Evolutionary conservation across 2,888 invertebrate genomes (phyloP), one percentile per base, ranked within the genome.

Genomic region (Notocelia uddmanniana): DNA sequence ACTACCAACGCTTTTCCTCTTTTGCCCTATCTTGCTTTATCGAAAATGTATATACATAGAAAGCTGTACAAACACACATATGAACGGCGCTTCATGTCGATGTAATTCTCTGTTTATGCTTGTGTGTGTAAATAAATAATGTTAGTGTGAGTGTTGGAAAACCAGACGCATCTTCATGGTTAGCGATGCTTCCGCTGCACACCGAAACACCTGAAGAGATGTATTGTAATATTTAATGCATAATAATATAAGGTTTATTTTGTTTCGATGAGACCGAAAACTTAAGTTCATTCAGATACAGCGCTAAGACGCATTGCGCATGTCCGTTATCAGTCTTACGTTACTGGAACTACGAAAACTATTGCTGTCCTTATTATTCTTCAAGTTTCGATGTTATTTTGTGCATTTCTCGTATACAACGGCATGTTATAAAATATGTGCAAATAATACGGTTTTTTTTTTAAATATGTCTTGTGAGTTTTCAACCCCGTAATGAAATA

Each of bases 21-120:
- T 88, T 88, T 88, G 82, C 88, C 87, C 89, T 88, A 89, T 90
- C 89, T 90, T 88, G 85, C 89, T 89, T 87, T 82, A 86, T 86
- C 89, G 86, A 88, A 88, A 89, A 87, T 88, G 81, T 88, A 88
- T 87, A 85, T 85, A 88, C 85, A 87, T 83, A 88, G 78, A 85
- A 79, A 85, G 80, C 78, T 82, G 78, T 84, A 84, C 81, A 76
- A 83, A 86, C 89, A 90, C 89, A 90, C 86, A 88, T n/a, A n/a
- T 84, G 82, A 78, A 87, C 80, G 84, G 83, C 80, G 86, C 86
- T 81, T 86, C 85, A 81, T 82, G 83, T 82, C 75, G 76, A 83
- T 82, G 76, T 75, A 80, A 84, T 83, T 86, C 85, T 79, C 77
- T 78, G 71, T 57, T 72, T 59, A 23, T 67, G 48, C 50, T 67